phyloP scores from a whole-genome alignment of 2,797 vertebrate species.

The Crenichthys baileyi region DNA sequence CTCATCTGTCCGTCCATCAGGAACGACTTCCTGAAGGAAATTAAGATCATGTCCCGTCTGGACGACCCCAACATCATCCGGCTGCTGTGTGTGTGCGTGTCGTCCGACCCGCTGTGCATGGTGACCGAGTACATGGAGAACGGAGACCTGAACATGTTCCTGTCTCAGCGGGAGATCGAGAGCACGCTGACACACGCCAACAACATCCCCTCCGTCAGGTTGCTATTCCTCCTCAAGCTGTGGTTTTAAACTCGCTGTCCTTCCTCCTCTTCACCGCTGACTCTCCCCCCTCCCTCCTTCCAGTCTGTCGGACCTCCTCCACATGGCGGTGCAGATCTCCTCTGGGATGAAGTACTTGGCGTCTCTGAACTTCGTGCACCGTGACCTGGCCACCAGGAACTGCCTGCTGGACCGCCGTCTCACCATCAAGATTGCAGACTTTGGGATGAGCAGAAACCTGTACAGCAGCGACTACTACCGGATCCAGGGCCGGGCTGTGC shows the following conservation, averaged over 20 bases:
- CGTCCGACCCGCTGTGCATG: conserved; percentile 85
- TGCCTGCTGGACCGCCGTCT: conserved; percentile 93
- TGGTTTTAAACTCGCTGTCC: neutral
- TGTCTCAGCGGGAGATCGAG: conserved; percentile 85
- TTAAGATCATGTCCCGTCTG: conserved; percentile 90
- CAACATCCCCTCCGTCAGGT: conserved; percentile 85
- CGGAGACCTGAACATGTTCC: conserved; percentile 83
- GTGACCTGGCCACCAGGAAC: conserved; percentile 95
- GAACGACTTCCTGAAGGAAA: conserved; percentile 89
- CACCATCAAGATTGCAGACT: conserved; percentile 98
- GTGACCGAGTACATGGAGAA: conserved; percentile 85
- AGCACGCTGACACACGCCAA: conserved; percentile 83
- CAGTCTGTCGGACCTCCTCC: conserved; percentile 81
- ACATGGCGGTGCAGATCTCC: conserved; percentile 94
- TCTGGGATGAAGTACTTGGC: conserved; percentile 97
- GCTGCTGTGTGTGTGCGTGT: conserved; percentile 87
- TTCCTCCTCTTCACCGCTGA: neutral
- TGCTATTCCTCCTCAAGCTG: neutral
- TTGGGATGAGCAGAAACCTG: conserved; percentile 97
- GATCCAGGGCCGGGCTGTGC: conserved; percentile 94
- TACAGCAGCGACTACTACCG: conserved; percentile 98
- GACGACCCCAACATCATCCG: conserved; percentile 89
- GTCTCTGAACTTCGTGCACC: conserved; percentile 95
- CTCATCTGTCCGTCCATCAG: conserved; percentile 48
- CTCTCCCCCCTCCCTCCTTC: neutral